A percentile compares a stretch with the other conserved stretches of the same genome.
phyloP scores from a whole-genome alignment of 2,888 invertebrate genomes.

The Chrysopilus asiliformis region DNA sequence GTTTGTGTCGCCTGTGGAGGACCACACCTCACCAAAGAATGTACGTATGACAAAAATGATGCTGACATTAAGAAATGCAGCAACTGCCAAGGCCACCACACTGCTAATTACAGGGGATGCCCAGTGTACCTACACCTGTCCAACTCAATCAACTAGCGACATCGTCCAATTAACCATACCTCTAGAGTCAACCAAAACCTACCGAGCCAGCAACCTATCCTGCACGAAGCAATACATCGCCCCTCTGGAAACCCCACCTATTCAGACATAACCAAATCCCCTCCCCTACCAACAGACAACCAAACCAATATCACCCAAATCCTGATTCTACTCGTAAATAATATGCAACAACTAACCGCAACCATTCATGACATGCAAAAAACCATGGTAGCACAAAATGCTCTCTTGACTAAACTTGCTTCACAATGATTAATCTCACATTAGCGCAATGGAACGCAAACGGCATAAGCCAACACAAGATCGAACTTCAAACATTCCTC shows the following conservation, averaged over 20 bases:
- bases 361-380: neutral
- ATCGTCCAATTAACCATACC: neutral
- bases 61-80: neutral
- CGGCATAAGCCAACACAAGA: constrained; percentile 3
- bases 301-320: too few relatives aligned
- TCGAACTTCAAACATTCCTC: constrained; percentile 1
- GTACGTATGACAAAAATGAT: neutral
- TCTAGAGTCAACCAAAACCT: too few relatives aligned
- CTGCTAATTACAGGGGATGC: constrained; percentile 3
- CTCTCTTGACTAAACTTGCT: neutral
- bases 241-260: too few relatives aligned
- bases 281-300: too few relatives aligned
- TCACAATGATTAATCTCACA: neutral
- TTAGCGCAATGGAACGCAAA: constrained; percentile 5
- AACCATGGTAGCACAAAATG: neutral
- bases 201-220: too few relatives aligned
- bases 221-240: too few relatives aligned
- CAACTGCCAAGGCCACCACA: constrained; percentile 3
- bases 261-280: too few relatives aligned
- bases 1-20: too few relatives aligned
- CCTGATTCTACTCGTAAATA: too few relatives aligned
- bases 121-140: neutral
- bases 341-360: too few relatives aligned
- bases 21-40: neutral
- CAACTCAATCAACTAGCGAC: neutral